A percentile compares a stretch with the other conserved stretches of the same genome.
Conservation (phyloP, 1,140 invertebrate species). For the Augochlora pura region DNA sequence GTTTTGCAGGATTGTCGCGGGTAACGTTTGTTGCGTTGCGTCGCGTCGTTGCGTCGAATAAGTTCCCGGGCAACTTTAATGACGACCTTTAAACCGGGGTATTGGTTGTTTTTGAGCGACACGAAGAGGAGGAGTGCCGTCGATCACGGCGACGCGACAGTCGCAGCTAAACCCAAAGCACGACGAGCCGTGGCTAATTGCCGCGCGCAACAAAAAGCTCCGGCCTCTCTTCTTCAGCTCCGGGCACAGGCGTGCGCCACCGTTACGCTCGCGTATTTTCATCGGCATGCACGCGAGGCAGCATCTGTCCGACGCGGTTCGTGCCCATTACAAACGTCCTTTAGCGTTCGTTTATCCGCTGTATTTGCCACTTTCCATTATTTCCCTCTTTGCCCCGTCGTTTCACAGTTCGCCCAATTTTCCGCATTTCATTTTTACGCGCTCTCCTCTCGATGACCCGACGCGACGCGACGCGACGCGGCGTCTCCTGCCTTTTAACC, state of each 20-base stretch:
- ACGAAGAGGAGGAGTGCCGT: conserved; percentile 20
- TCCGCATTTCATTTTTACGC: neutral
- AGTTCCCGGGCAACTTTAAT: neutral
- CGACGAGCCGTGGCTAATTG: conserved; percentile 56
- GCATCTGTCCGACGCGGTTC: conserved; percentile 29
- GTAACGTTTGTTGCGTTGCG: no score
- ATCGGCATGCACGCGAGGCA: conserved; percentile 45
- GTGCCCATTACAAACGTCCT: neutral
- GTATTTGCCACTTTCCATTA: neutral
- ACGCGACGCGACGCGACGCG: no score
- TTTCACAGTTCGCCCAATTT: neutral
- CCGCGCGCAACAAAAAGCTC: conserved; percentile 50
- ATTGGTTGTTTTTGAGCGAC: conserved; percentile 6
- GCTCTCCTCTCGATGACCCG: no score
- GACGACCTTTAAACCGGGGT: conserved; percentile 30
- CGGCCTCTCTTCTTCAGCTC: conserved; percentile 19
- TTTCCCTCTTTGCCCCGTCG: neutral
- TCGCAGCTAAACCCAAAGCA: conserved; percentile 46
- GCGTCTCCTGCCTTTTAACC: no score
- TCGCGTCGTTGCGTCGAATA: no score
- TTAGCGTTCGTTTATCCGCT: neutral
- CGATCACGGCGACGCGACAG: conserved; percentile 40
- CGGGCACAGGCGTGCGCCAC: conserved; percentile 25
- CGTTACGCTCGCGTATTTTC: conserved; percentile 28
- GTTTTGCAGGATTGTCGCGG: neutral